phyloP scores from a whole-genome alignment of 2,113 vertebrate genomes.

The Paracanthobrama guichenoti region DNA sequence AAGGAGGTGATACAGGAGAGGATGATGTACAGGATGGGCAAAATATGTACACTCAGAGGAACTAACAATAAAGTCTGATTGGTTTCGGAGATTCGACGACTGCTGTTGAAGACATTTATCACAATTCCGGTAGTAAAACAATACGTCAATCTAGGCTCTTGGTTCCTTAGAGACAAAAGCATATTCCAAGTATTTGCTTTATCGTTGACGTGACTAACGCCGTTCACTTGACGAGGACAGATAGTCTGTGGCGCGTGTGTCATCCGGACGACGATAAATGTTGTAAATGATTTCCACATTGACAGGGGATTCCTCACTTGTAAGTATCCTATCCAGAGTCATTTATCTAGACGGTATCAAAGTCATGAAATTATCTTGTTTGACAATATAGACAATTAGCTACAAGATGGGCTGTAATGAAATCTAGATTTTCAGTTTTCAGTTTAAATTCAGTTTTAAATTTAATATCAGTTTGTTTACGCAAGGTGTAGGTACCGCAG shows the following conservation, averaged over 20 bases:
- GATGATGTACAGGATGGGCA: background rate
- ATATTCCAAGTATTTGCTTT: background rate
- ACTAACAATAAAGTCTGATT: background rate
- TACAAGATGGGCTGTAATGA: background rate
- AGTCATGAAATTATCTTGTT: background rate
- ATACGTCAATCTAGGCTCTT: background rate
- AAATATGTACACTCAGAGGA: background rate
- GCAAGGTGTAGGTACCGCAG: conserved; percentile 31
- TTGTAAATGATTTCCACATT: background rate
- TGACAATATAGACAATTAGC: background rate
- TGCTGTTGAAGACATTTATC: background rate
- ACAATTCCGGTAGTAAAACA: background rate
- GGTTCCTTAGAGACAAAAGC: background rate
- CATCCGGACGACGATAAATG: background rate
- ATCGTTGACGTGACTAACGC: background rate
- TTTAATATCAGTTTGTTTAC: conserved; percentile 38
- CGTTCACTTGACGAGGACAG: background rate
- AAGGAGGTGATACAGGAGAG: background rate
- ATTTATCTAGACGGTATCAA: background rate
- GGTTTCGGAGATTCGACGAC: background rate
- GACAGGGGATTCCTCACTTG: background rate
- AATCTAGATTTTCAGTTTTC: background rate
- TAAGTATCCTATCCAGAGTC: conserved; percentile 10
- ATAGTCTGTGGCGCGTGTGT: background rate
- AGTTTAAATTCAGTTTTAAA: background rate